These are phyloP conservation scores for Gracilinanus agilis DNA, from an alignment of 2,113 vertebrate genomes.

Conservation along the genomic window DNA sequence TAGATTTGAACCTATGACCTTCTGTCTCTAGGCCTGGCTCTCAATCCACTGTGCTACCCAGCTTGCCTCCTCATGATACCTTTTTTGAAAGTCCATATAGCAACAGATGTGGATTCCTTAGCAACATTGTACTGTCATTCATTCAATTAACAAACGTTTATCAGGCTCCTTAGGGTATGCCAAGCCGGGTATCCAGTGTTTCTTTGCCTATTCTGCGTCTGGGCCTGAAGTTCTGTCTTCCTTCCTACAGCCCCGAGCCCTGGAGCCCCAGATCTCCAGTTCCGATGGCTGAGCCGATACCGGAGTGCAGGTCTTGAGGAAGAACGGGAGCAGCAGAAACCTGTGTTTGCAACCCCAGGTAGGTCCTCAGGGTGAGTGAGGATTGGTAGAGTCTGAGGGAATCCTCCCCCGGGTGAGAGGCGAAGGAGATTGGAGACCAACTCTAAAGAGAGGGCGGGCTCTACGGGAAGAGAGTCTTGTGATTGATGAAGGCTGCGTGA, in stretches of 20 bases:
- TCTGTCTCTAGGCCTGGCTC: too few species aligned
- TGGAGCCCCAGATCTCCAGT: slow-evolving; percentile 76
- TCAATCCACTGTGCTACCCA: too few species aligned
- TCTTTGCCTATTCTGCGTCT: neutral
- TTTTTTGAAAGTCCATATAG: neutral
- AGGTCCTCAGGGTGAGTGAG: neutral
- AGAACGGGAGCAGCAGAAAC: slow-evolving; percentile 51
- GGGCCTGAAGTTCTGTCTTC: neutral
- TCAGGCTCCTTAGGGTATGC: neutral
- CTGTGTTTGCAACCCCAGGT: neutral
- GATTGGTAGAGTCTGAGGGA: slow-evolving; percentile 66
- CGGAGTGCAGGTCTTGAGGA: slow-evolving; percentile 60
- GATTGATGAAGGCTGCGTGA: slow-evolving; percentile 21
- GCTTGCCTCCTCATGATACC: neutral
- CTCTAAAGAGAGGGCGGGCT: neutral
- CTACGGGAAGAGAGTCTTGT: neutral
- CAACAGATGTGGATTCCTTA: neutral
- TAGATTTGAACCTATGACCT: too few species aligned
- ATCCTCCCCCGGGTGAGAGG: slow-evolving; percentile 3
- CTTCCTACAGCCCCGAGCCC: slow-evolving; percentile 63
- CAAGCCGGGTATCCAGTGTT: neutral
- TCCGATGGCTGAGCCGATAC: slow-evolving; percentile 88
- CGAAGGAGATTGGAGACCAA: slow-evolving; percentile 40
- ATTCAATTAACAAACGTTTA: neutral
- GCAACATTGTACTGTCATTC: neutral